Percentiles rank a stretch among this genome's conserved stretches.
Evolutionary conservation across 2,888 invertebrate genomes (phyloP).

Genomic region (Axea sp.): DNA sequence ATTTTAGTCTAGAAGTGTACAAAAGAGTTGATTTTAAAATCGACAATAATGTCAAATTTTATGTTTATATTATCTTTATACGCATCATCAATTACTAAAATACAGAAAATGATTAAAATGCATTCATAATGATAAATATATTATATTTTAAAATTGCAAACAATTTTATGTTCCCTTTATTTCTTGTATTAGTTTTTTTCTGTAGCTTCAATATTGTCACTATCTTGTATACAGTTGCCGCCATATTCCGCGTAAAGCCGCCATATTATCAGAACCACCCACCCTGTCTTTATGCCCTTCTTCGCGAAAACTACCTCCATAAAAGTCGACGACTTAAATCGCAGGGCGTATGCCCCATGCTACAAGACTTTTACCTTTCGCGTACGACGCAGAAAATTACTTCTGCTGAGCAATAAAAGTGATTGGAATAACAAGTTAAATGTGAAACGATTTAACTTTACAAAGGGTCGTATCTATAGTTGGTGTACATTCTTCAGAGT

Average conservation of each 20-base stretch:
- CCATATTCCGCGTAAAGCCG: slow-evolving; percentile 75
- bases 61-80: too few relatives aligned
- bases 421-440: slow-evolving; percentile 49
- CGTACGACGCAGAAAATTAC: slow-evolving; percentile 56
- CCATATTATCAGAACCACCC: slow-evolving; percentile 75
- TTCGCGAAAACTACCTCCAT: slow-evolving; percentile 76
- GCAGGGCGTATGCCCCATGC: slow-evolving; percentile 73
- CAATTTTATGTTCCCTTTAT: slow-evolving; percentile 28
- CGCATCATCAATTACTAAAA: too few relatives aligned
- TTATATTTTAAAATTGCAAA: too few relatives aligned
- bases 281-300: slow-evolving; percentile 71
- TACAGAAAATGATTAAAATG: too few relatives aligned
- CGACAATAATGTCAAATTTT: too few relatives aligned
- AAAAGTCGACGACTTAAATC: slow-evolving; percentile 78
- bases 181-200: slow-evolving; percentile 60
- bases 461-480: background rate
- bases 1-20: too few relatives aligned
- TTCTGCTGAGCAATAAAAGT: slow-evolving; percentile 54
- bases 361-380: slow-evolving; percentile 57
- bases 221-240: slow-evolving; percentile 77
- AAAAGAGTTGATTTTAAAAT: too few relatives aligned
- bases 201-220: slow-evolving; percentile 75
- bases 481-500: too few relatives aligned
- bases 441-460: slow-evolving; percentile 8
- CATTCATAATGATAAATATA: too few relatives aligned